Base-by-base conservation (phyloP, 2,797 vertebrate genomes). In the Catostomus latipinnis region DNA sequence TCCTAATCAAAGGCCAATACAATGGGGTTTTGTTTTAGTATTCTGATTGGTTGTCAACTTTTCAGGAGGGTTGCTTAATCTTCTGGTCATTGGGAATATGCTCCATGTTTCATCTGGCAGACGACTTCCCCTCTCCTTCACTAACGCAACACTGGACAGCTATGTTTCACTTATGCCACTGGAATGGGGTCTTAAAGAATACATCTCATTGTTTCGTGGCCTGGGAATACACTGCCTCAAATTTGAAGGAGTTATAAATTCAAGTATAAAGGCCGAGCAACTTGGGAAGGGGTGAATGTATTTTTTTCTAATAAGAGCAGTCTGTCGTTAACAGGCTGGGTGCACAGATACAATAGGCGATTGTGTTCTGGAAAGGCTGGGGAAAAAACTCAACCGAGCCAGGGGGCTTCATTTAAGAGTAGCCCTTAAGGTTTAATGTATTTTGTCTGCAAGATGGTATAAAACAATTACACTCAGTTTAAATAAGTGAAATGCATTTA, bases 11-110 rank as follows among this genome's bases (percentile, higher is more conserved):
- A 74, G 85, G 74, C 76, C n/a, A 76, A 88, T 89, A 95, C 92
- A 94, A 94, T 88, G 85, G 85, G 81, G 87, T 87, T 86, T 92
- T 94, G 93, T 90, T 85, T 52, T 73, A 85, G 8, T 63, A 43
- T 82, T 82, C 46, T 13, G 77, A 65, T 87, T 88, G 87, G 90
- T 88, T 89, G 83, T 92, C 84, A 88, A 87, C 34, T 81, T 87
- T 85, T 85, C 79, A 82, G 76, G 87, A 82, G 86, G 81, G 89
- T 86, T 88, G 75, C 69, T 69, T 89, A 90, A 89, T 89, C 87
- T 82, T 89, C 87, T 82, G 81, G 86, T 88, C 88, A 83, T 34
- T 34, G 34, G 34, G 84, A 92, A 88, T 82, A 85, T 67, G 85
- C 85, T 86, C 5, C 85, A 88, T 78, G 87, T 82, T 87, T 84